These are phyloP conservation scores for Oplegnathus fasciatus DNA, from an alignment of 2,113 vertebrate genomes.

Conservation along the genomic window DNA sequence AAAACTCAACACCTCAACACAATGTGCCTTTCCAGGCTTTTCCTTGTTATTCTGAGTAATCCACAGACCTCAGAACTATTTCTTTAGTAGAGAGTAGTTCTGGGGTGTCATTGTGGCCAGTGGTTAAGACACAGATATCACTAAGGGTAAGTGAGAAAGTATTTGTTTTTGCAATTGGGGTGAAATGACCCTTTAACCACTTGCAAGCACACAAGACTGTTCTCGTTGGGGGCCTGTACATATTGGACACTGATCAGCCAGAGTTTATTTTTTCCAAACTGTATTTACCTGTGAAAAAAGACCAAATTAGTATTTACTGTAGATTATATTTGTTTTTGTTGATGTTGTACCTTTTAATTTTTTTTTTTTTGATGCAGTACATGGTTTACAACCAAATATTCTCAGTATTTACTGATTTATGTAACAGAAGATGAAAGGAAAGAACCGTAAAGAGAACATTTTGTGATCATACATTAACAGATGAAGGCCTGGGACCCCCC, in stretches of 20 bases:
- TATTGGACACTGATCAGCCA: not conserved
- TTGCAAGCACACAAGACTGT: not conserved
- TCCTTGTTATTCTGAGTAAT: not conserved
- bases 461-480: constrained; percentile 11
- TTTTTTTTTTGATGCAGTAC: not conserved
- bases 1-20: not conserved
- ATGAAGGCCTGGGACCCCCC: not conserved
- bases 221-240: not conserved
- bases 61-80: not conserved
- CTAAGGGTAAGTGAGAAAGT: not conserved
- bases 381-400: not conserved
- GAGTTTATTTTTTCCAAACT: not conserved
- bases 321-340: not conserved
- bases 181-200: not conserved
- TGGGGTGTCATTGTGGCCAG: not conserved
- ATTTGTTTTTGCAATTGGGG: not conserved
- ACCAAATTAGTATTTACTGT: not conserved
- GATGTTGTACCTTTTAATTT: not conserved
- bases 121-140: not conserved
- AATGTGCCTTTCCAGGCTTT: not conserved
- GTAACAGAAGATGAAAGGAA: not conserved
- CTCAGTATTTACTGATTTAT: not conserved
- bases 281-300: not conserved
- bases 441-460: not conserved
- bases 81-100: not conserved